These are phyloP conservation scores for Osedax fenrisi DNA, from an alignment of 2,888 invertebrate species.

Conservation along the genomic window DNA sequence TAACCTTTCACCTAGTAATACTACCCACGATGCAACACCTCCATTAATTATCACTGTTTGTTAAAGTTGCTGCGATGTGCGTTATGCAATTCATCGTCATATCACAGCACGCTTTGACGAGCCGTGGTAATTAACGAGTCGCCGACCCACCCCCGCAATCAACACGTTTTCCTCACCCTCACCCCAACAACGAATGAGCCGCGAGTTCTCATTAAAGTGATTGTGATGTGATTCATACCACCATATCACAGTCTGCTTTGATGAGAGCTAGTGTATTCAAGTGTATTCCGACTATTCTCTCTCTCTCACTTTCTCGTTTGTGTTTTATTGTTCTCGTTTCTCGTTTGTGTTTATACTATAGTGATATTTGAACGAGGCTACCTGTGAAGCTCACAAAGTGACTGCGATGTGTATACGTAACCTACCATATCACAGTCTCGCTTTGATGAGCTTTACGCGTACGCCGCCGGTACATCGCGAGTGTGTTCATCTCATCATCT, in stretches of 20 bases:
- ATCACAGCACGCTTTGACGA: slow-evolving; percentile 95
- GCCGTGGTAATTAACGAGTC: too few relatives aligned
- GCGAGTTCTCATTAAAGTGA: slow-evolving; percentile 68
- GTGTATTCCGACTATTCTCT: background rate
- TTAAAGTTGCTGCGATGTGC: slow-evolving; percentile 49
- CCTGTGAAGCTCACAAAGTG: slow-evolving; percentile 61
- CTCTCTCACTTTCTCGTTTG: too few relatives aligned
- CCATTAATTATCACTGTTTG: background rate
- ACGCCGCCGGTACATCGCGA: too few relatives aligned
- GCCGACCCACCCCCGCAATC: too few relatives aligned
- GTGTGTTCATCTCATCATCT: background rate
- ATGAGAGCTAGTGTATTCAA: slow-evolving; percentile 48
- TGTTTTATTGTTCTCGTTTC: too few relatives aligned
- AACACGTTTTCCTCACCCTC: background rate
- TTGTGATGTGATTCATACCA: slow-evolving; percentile 62
- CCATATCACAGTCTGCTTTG: slow-evolving; percentile 99
- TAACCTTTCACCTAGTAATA: background rate
- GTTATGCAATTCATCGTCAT: slow-evolving; percentile 62
- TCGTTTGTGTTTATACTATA: too few relatives aligned
- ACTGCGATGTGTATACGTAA: slow-evolving; percentile 70
- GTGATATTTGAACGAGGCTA: too few relatives aligned
- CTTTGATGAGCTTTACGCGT: slow-evolving; percentile 59
- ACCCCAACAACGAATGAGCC: background rate
- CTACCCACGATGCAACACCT: background rate
- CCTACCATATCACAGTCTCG: slow-evolving; percentile 69